Evolutionary conservation across 2,113 vertebrate genomes (phyloP).

Genomic region (Rallus limicola): DNA sequence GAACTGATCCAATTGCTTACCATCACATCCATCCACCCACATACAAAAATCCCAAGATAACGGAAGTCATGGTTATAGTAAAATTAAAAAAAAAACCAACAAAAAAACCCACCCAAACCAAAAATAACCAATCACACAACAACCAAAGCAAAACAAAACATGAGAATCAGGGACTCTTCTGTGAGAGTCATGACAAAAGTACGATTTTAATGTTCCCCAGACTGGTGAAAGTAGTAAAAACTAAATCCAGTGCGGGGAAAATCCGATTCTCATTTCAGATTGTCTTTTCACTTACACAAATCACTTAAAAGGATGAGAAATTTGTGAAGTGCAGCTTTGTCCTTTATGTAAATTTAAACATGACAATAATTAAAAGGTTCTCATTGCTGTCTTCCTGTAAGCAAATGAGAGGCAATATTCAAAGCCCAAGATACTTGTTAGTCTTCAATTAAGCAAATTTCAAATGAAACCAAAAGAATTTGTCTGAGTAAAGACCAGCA

Average conservation of each 20-base stretch:
- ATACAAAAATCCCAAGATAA: constrained; percentile 10
- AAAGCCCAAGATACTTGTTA: background rate
- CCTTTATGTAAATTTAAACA: background rate
- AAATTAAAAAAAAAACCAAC: background rate
- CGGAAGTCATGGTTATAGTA: background rate
- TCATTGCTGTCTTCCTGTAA: background rate
- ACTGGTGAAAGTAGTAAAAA: background rate
- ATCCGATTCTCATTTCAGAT: background rate
- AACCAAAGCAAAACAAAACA: background rate
- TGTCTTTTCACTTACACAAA: background rate
- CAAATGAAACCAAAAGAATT: background rate
- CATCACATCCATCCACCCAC: background rate
- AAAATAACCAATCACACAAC: background rate
- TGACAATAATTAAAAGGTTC: background rate
- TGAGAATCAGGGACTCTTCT: background rate
- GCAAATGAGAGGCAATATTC: background rate
- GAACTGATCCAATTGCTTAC: background rate
- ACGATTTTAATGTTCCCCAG: background rate
- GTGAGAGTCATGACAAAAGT: background rate
- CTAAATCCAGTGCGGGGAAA: background rate
- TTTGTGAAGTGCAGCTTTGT: background rate
- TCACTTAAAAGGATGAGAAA: background rate
- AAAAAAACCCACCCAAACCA: rapidly evolving
- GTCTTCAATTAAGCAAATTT: background rate
- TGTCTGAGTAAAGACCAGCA: background rate